Evolutionary conservation across 2,113 vertebrate species (phyloP).

Genomic region (Sminthopsis crassicaudata): DNA sequence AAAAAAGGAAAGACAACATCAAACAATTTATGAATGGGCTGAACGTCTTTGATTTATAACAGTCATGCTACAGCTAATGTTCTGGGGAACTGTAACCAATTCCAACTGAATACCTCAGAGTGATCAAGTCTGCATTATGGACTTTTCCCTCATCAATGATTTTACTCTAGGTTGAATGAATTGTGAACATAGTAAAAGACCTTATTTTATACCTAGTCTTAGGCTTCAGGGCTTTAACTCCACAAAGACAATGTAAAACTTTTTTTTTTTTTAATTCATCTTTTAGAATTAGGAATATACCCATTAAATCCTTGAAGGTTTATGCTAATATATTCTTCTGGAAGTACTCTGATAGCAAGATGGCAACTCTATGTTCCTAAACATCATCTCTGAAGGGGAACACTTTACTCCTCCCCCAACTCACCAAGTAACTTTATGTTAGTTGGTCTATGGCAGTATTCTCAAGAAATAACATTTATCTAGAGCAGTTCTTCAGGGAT

Average conservation of each 20-base stretch:
- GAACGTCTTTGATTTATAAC: neutral
- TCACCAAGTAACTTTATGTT: conserved; percentile 32
- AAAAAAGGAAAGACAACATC: neutral
- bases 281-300: neutral
- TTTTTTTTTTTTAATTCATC: neutral
- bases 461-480: neutral
- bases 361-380: neutral
- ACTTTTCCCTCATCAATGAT: neutral
- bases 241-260: neutral
- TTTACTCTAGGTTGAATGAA: neutral
- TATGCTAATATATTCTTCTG: neutral
- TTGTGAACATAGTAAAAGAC: neutral
- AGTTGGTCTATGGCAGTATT: neutral
- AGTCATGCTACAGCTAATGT: neutral
- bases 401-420: neutral
- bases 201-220: neutral
- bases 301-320: neutral
- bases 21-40: neutral
- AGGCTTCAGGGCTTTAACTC: neutral
- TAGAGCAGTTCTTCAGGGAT: neutral
- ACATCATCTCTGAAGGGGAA: neutral
- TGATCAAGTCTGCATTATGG: neutral
- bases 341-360: neutral
- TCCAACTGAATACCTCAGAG: neutral
- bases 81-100: neutral